A percentile compares a stretch with the other conserved stretches of the same genome.
Conservation (phyloP, 2,797 vertebrate genomes). For the Takifugu rubripes region DNA sequence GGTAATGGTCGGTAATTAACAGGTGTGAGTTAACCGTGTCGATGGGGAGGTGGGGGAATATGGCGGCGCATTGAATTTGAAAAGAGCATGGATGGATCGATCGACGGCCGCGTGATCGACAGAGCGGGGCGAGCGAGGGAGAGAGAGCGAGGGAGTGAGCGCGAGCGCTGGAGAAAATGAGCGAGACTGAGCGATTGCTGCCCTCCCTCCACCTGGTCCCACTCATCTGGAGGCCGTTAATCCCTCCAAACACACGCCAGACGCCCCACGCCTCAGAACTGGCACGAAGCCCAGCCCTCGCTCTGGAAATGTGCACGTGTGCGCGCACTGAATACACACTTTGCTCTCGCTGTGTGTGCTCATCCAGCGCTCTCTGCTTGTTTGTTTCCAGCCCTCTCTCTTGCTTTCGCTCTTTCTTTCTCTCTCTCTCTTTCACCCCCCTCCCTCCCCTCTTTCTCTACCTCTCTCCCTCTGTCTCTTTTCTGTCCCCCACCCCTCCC, state of each 20-base stretch:
- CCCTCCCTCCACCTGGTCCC: conserved; percentile 76
- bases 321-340: conserved; percentile 50
- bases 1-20: conserved; percentile 22
- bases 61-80: conserved; percentile 55
- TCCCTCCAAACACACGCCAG: conserved; percentile 79
- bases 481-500: too few relatives aligned
- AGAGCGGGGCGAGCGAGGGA: conserved; percentile 41
- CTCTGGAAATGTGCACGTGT: conserved; percentile 36
- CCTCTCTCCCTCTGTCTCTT: too few relatives aligned
- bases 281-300: conserved; percentile 73
- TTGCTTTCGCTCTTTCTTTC: conserved; percentile 2
- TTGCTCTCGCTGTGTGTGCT: conserved; percentile 57
- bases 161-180: conserved; percentile 44
- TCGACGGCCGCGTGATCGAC: conserved; percentile 54
- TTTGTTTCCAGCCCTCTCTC: conserved; percentile 54
- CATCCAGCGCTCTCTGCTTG: conserved; percentile 66
- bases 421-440: not conserved
- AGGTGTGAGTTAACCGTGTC: conserved; percentile 38
- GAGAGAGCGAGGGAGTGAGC: conserved; percentile 39
- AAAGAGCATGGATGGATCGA: conserved; percentile 44
- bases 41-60: conserved; percentile 31
- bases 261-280: conserved; percentile 74
- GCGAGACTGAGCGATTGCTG: conserved; percentile 55
- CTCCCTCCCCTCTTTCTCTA: too few relatives aligned
- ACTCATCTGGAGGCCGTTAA: conserved; percentile 79